Conservation (phyloP, 2,888 invertebrate species). For the Amphipoea lucens region DNA sequence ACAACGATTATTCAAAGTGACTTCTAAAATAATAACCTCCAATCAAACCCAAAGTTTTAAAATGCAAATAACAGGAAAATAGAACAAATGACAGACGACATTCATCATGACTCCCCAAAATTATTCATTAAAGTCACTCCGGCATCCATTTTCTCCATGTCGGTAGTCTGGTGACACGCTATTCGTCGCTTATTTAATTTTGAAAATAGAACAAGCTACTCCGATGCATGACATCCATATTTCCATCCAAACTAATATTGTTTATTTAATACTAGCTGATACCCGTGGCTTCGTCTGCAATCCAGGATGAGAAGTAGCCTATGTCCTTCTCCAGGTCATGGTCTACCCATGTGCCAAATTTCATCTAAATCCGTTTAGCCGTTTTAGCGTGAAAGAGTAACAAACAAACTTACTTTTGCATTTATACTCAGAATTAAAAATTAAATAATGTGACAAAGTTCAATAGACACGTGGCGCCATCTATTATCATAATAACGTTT, state of each 20-base stretch:
- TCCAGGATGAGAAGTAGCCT: too few relatives aligned
- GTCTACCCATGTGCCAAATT: too few relatives aligned
- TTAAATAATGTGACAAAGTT: too few relatives aligned
- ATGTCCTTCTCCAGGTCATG: too few relatives aligned
- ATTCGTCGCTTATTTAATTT: constrained; percentile 52
- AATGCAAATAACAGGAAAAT: constrained; percentile 2
- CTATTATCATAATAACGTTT: too few relatives aligned
- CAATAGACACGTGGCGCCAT: too few relatives aligned
- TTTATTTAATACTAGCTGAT: too few relatives aligned
- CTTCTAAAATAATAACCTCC: neutral
- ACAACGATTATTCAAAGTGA: neutral
- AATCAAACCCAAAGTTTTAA: neutral
- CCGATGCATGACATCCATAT: constrained; percentile 22
- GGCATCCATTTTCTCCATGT: constrained; percentile 28
- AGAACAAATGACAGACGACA: constrained; percentile 15
- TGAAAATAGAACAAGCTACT: constrained; percentile 23
- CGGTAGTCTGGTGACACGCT: constrained; percentile 42
- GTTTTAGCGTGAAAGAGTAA: too few relatives aligned
- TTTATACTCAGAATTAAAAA: too few relatives aligned
- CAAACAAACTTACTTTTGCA: too few relatives aligned
- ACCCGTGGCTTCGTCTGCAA: too few relatives aligned
- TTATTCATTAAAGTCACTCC: constrained; percentile 39
- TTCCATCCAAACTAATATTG: neutral
- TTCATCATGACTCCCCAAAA: constrained; percentile 16
- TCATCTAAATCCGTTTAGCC: too few relatives aligned